Evolutionary conservation across 35 echinoderm and acorn worm genomes (phyloP), one percentile per base, ranked within the genome.

Genomic region (Acanthaster planci): DNA sequence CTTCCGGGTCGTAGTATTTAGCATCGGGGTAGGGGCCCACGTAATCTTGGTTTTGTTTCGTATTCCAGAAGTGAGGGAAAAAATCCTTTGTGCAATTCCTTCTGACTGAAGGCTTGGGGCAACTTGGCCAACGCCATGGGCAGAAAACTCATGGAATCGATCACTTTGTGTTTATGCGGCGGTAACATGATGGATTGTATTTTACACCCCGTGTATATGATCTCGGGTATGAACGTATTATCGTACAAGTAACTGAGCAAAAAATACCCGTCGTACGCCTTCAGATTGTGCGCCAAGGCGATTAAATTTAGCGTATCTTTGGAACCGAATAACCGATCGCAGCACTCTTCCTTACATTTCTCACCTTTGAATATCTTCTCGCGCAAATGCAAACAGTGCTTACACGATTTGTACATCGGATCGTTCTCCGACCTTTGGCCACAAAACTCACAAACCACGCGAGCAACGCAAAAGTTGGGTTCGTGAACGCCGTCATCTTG

Each of bases 61-160:
- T 87, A 60, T 97, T 93, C 40, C 87, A 96, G 0, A 86, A 64
- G 47, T 93, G 85, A 38, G 91, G 85, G 78, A 97, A 97, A 53
- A n/a, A 58, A 93, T 0, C 91, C 88, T 82, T 97, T 93, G 19
- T 93, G 78, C 22, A 90, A 19, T 34, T 97, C 84, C 31, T 75
- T 56, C 5, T 93, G 30, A 6, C 54, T 80, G 84, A 97, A 97
- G 1, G 88, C 88, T 21, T 81, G 79, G 19, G 95, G 76, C 67
- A 90, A 53, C 12, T 77, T 67, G 22, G 83, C 53, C 21, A 93
- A 80, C 10, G 90, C 64, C 87, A 93, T 92, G 57, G 94, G 87
- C 30, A 97, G 40, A 40, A 97, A 97, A 50, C 80, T 92, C 8
- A 90, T 54, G 4, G 87, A 93, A 60, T 97, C 93, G 7, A 92